Evolutionary conservation across 2,888 invertebrate genomes (phyloP), one percentile per base, ranked within the genome.

Genomic region (Drosophila siamana): DNA sequence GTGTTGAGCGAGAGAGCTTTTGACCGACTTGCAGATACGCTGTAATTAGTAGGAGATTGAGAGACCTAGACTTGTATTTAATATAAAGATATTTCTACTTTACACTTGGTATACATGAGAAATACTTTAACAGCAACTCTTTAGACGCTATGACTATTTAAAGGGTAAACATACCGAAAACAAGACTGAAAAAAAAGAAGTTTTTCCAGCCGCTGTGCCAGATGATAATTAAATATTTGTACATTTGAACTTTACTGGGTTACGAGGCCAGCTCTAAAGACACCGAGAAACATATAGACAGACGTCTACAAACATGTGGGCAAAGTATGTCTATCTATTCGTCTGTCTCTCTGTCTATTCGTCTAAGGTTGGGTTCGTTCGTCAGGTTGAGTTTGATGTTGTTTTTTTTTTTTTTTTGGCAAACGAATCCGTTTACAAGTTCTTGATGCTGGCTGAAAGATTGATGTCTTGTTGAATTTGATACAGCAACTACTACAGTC

Each of bases 221-320:
- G 63, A 70, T 70, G 80, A 77, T 80, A 80, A 80, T 80, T 80
- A 80, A 80, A 80, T 83, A 80, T 80, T 80, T 80, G 83, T 74
- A 79, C 83, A 83, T 76, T 70, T 79, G 71, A 77, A 80, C 80
- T 80, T 80, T 83, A 83, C 56, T 80, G 66, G 80, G 80, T 80
- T 83, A 80, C 67, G 69, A 46, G 83, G 83, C 65, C 77, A 77
- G 4, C 44, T 47, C 22, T 30, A 24, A 24, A 55, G 11, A 56
- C 41, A n/a, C n/a, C n/a, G n/a, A 64, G 41, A 41, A n/a, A 50
- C 16, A 38, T n/a, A 44, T 22, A 36, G 3, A 19, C 33, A 64
- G 7, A 28, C 11, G 40, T 26, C 30, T 19, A 8, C 30, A 33
- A 11, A 7, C 43, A 41, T 19, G 13, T 43, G 13, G 33, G n/a